phyloP scores from a whole-genome alignment of 2,113 vertebrate genomes.

The Micronisus gabar region DNA sequence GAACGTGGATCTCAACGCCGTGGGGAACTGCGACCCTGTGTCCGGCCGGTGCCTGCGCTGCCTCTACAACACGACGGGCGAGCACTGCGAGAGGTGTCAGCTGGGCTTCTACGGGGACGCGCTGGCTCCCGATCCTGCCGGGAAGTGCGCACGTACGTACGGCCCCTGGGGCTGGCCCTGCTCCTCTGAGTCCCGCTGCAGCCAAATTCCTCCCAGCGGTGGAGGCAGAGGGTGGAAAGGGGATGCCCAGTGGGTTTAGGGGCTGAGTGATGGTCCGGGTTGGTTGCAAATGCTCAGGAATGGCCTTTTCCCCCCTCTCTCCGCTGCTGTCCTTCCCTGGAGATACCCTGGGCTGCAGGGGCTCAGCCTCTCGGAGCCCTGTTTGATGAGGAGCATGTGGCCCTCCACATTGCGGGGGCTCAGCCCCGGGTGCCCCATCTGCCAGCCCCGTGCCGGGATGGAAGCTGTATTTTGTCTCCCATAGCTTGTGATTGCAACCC shows the following conservation, averaged over 20 bases:
- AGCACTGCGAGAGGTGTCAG: slow-evolving; percentile 79
- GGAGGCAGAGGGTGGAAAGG: neutral
- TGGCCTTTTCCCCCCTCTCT: neutral
- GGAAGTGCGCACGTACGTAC: slow-evolving; percentile 83
- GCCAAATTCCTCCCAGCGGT: neutral
- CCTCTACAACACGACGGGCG: slow-evolving; percentile 80
- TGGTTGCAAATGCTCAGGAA: neutral
- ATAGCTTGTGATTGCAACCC: slow-evolving; percentile 83
- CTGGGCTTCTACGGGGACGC: slow-evolving; percentile 83
- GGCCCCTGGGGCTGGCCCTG: fast-evolving
- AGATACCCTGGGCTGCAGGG: neutral
- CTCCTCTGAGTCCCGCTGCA: neutral
- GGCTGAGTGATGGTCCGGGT: neutral
- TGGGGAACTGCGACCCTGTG: slow-evolving; percentile 85
- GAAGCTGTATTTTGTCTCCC: neutral
- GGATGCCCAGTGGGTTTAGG: neutral
- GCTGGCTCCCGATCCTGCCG: neutral
- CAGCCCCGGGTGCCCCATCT: fast-evolving
- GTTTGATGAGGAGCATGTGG: fast-evolving
- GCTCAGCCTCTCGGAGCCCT: neutral
- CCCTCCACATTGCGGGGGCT: fast-evolving
- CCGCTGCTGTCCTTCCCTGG: neutral
- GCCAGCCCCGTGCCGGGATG: neutral
- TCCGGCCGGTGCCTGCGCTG: slow-evolving; percentile 88
- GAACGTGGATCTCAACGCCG: slow-evolving; percentile 85